Conservation (phyloP, 2,888 invertebrate species). For the Dynastes maya region DNA sequence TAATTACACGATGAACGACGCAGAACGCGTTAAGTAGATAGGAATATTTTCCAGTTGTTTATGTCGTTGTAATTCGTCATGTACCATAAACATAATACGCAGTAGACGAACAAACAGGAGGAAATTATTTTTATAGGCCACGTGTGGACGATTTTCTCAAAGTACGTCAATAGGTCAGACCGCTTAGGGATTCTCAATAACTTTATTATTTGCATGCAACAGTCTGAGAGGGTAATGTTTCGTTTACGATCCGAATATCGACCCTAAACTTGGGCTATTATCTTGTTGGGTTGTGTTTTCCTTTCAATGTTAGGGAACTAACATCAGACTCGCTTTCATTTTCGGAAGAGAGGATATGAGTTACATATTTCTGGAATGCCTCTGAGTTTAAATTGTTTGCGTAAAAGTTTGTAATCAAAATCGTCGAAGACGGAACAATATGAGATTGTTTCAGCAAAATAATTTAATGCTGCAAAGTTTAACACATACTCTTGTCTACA, state of each 20-base stretch:
- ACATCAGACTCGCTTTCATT: too few relatives aligned
- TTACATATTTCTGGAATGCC: too few relatives aligned
- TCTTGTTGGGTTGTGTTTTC: too few relatives aligned
- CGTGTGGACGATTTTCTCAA: constrained; percentile 31
- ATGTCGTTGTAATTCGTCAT: background rate
- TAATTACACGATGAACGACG: background rate
- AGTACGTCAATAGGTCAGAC: constrained; percentile 31
- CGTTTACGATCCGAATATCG: constrained; percentile 4
- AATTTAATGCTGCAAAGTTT: too few relatives aligned
- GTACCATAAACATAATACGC: constrained; percentile 24
- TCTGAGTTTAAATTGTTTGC: too few relatives aligned
- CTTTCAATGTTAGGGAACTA: too few relatives aligned
- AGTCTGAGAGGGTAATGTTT: background rate
- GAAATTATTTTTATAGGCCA: constrained; percentile 39
- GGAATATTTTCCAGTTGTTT: constrained; percentile 12
- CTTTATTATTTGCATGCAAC: constrained; percentile 25
- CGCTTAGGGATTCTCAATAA: constrained; percentile 32
- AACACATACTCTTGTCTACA: too few relatives aligned
- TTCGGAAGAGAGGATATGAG: too few relatives aligned
- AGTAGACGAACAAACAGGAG: constrained; percentile 12
- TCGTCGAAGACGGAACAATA: too few relatives aligned
- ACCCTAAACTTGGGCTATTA: background rate
- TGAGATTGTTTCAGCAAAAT: too few relatives aligned
- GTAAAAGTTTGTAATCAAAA: too few relatives aligned
- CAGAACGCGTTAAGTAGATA: constrained; percentile 2